Conservation (phyloP, 2,888 invertebrate genomes). For the Amiota minor region DNA sequence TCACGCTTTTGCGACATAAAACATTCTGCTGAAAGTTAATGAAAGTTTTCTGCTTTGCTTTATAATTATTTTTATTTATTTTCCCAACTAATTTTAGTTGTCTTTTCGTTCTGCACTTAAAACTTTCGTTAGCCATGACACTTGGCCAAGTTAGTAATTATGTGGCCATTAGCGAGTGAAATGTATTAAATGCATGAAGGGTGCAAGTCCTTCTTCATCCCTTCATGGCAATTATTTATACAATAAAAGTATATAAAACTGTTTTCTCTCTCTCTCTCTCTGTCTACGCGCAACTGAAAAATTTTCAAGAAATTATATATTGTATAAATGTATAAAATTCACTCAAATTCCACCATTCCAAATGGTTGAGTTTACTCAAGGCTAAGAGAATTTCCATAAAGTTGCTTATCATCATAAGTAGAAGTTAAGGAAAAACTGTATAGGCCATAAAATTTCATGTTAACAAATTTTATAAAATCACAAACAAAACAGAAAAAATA, state of each 20-base stretch:
- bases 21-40: conserved; percentile 9
- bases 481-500: conserved; percentile 1
- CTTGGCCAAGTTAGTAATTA: conserved; percentile 20
- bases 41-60: conserved; percentile 10
- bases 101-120: not conserved
- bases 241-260: not conserved
- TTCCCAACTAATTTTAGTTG: not conserved
- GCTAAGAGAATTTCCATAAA: too few relatives aligned
- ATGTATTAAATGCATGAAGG: not conserved
- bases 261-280: not conserved
- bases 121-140: not conserved
- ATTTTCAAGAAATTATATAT: not conserved
- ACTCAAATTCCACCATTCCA: not conserved
- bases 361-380: too few relatives aligned
- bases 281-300: not conserved
- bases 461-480: not conserved
- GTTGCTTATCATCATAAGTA: conserved; percentile 2
- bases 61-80: conserved; percentile 2
- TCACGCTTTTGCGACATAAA: not conserved
- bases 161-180: conserved; percentile 18
- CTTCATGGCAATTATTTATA: not conserved
- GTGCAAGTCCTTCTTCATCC: not conserved
- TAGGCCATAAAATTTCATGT: conserved; percentile 17
- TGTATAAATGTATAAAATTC: not conserved
- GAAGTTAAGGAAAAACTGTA: not conserved